Evolutionary conservation across 2,888 invertebrate species (phyloP).

Genomic region (Yponomeuta cagnagella): DNA sequence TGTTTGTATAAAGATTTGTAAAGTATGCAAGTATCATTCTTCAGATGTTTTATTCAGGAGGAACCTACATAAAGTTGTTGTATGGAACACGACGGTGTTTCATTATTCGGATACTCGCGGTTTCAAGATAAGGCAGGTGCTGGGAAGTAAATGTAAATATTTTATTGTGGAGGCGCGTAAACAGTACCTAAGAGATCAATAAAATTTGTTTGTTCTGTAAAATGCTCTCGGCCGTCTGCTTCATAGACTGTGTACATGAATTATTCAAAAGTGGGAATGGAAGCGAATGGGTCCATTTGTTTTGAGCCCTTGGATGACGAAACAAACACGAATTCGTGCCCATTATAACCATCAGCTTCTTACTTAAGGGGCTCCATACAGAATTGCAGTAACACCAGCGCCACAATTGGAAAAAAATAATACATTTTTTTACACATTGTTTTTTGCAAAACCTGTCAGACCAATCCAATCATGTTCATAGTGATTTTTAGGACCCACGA

Average conservation of each 20-base stretch:
- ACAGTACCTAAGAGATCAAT: slow-evolving; percentile 73
- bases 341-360: slow-evolving; percentile 1
- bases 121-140: slow-evolving; percentile 60
- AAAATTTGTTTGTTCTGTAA: slow-evolving; percentile 75
- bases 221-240: slow-evolving; percentile 67
- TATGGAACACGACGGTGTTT: slow-evolving; percentile 39
- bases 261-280: slow-evolving; percentile 66
- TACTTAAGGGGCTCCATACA: not conserved
- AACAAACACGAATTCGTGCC: slow-evolving; percentile 35
- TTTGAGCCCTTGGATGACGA: slow-evolving; percentile 63
- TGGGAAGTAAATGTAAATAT: slow-evolving; percentile 73
- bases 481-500: too few relatives aligned
- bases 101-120: slow-evolving; percentile 67
- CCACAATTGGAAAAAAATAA: too few relatives aligned
- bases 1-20: slow-evolving; percentile 10
- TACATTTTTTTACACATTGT: too few relatives aligned
- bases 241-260: slow-evolving; percentile 73
- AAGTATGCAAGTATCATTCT: slow-evolving; percentile 3
- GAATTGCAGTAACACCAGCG: too few relatives aligned
- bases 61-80: slow-evolving; percentile 11
- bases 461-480: too few relatives aligned
- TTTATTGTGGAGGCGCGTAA: slow-evolving; percentile 66
- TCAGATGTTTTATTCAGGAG: slow-evolving; percentile 13
- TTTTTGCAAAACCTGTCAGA: too few relatives aligned
- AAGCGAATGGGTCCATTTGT: slow-evolving; percentile 58